These are phyloP conservation scores for Collichthys lucidus DNA, from an alignment of 2,113 vertebrate species.

Conservation along the genomic window DNA sequence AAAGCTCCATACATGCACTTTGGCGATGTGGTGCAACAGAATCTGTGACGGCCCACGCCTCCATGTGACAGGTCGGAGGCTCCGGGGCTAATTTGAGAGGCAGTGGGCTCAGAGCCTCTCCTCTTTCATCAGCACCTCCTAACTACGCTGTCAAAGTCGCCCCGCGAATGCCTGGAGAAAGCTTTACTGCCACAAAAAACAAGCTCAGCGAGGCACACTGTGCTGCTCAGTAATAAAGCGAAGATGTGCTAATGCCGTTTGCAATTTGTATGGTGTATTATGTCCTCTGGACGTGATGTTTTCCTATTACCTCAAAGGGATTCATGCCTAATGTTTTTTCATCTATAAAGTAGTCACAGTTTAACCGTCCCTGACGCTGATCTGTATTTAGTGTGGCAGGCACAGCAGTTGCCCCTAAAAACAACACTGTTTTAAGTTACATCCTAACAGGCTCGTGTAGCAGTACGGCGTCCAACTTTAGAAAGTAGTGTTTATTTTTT, in stretches of 20 bases:
- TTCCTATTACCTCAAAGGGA: constrained; percentile 8
- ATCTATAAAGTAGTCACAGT: background rate
- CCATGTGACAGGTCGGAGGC: constrained; percentile 76
- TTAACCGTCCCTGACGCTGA: constrained; percentile 1
- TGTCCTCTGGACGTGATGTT: background rate
- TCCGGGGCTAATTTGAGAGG: constrained; percentile 87
- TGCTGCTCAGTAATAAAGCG: constrained; percentile 40
- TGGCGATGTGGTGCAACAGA: constrained; percentile 60
- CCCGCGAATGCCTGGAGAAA: constrained; percentile 51
- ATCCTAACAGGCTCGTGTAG: background rate
- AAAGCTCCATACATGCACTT: constrained; percentile 27
- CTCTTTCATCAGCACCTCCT: constrained; percentile 84
- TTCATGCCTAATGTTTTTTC: background rate
- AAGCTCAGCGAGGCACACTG: constrained; percentile 45
- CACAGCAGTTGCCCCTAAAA: constrained; percentile 27
- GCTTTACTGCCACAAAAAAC: constrained; percentile 65
- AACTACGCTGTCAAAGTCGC: constrained; percentile 82
- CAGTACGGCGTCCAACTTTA: constrained; percentile 24
- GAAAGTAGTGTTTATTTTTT: constrained; percentile 22
- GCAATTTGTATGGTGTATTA: constrained; percentile 13
- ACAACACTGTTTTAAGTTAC: constrained; percentile 49
- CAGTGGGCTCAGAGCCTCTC: constrained; percentile 74
- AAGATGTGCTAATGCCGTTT: constrained; percentile 23
- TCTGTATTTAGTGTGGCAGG: constrained; percentile 34
- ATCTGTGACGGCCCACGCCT: constrained; percentile 72